Conservation (phyloP, 1,140 invertebrate species). For the Drosophila sechellia region DNA sequence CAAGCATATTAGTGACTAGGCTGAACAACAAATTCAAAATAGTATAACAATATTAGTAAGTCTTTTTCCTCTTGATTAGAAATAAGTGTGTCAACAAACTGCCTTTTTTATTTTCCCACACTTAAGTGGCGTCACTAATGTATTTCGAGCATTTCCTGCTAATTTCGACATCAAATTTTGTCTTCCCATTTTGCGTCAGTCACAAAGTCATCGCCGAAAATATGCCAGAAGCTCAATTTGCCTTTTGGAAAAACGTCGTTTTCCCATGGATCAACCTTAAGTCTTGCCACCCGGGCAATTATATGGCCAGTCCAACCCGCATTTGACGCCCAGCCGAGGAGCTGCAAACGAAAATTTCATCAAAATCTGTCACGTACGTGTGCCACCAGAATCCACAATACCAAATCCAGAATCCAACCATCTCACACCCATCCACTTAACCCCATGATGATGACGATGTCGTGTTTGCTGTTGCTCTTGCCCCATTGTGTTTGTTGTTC, state of each 20-base stretch:
- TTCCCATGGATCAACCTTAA: conserved; percentile 7
- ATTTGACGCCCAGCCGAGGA: conserved; percentile 31
- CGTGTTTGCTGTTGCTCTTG: conserved; percentile 2
- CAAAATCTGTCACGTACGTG: conserved; percentile 74
- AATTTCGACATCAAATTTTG: conserved; percentile 27
- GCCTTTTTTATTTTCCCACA: conserved; percentile 1
- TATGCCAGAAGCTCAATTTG: conserved; percentile 29
- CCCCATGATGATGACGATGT: conserved; percentile 43
- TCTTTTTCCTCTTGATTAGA: not conserved
- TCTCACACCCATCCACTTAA: conserved; percentile 56
- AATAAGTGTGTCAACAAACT: not conserved
- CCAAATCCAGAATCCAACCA: conserved; percentile 6
- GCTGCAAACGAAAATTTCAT: conserved; percentile 59
- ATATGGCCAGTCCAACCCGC: conserved; percentile 51
- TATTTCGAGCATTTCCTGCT: conserved; percentile 14
- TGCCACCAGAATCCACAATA: conserved; percentile 22
- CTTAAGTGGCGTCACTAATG: conserved; percentile 1
- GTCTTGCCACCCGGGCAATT: conserved; percentile 34
- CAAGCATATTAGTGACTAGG: too few species aligned
- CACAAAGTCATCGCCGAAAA: conserved; percentile 13
- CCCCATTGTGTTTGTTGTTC: conserved; percentile 7
- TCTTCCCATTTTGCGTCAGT: not conserved
- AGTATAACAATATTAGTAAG: too few species aligned
- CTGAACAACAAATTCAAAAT: too few species aligned
- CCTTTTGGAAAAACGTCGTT: conserved; percentile 7